These are phyloP conservation scores for Drosophila suzukii DNA, from an alignment of 1,140 invertebrate genomes.

Conservation along the genomic window DNA sequence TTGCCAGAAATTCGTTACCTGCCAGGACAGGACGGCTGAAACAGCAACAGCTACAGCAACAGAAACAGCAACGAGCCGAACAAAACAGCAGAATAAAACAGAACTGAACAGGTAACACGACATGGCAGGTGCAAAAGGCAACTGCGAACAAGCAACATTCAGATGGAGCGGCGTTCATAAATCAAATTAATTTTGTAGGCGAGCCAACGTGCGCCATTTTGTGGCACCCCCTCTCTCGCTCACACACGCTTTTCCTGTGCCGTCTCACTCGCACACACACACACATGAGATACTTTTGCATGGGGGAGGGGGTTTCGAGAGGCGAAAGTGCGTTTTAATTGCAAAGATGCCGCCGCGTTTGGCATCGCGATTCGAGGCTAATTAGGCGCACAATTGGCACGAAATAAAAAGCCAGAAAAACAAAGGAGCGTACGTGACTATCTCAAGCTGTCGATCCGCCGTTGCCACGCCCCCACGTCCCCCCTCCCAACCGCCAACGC, in stretches of 20 bases:
- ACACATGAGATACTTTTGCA: background rate
- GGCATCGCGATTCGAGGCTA: conserved; percentile 72
- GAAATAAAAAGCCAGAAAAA: conserved; percentile 78
- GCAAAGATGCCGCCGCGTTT: conserved; percentile 70
- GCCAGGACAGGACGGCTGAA: conserved; percentile 37
- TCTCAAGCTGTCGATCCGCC: conserved; percentile 74
- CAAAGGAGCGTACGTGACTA: conserved; percentile 76
- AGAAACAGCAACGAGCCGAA: conserved; percentile 13
- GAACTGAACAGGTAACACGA: conserved; percentile 50
- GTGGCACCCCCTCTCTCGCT: conserved; percentile 26
- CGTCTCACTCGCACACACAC: conserved; percentile 2
- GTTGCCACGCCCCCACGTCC: conserved; percentile 4
- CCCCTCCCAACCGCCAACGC: background rate
- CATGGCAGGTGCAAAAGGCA: conserved; percentile 60
- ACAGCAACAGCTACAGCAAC: background rate
- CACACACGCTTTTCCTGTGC: background rate
- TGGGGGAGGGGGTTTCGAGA: background rate
- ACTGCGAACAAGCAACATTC: conserved; percentile 50
- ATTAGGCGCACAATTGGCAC: conserved; percentile 80
- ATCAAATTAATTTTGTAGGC: conserved; percentile 83
- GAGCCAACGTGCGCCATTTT: conserved; percentile 74
- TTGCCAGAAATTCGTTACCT: conserved; percentile 77
- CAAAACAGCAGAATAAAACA: conserved; percentile 22
- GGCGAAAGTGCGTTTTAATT: conserved; percentile 80
- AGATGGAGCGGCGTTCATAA: conserved; percentile 59